Base-by-base conservation (phyloP, 1,140 invertebrate species). In the Acromyrmex echinatior region DNA sequence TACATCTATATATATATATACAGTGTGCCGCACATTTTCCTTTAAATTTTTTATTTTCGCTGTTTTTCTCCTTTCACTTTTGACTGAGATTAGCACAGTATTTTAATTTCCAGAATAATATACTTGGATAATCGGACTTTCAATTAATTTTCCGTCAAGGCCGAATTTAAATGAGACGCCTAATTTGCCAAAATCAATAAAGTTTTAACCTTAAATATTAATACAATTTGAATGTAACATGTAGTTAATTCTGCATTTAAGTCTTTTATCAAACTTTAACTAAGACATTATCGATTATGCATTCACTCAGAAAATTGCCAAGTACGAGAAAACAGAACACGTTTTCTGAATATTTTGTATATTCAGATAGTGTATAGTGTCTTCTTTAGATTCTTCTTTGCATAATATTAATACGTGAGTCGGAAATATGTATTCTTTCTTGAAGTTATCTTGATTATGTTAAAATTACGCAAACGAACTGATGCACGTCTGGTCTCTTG, bases 141-240 rank as follows among this genome's bases (percentile, higher is more conserved):
- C 10, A 80, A 56, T 70, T 18, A 25, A 68, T 14, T 66, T 80
- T 68, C 9, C 18, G 5, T 58, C 18, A 31, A 68, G 39, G 12
- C 1, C 9, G 45, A 31, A 14, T 35, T 10, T 21, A 66, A 3
- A 51, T 21, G 16, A 71, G 18, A 63, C 16, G 18, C 60, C 51
- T 49, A 51, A 65, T 65, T 65, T 63, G 60, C 25, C 16, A 45
- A 31, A 25, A 49, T 63, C 58, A 63, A 28, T 63, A 49, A 65
- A 49, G 39, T 25, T 65, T 63, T 21, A 39, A 31, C 25, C 12
- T 65, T 58, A 39, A 56, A 70, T 56, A 39, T 78, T 49, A 63
- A 78, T 78, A 49, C 10, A 16, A 31, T 78, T 78, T 78, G 2
- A 39, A 76, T 76, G 9, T 78, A n/a, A 28, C 12, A n/a, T n/a